Evolutionary conservation across 2,113 vertebrate species (phyloP).

Genomic region (Donacobius atricapilla): DNA sequence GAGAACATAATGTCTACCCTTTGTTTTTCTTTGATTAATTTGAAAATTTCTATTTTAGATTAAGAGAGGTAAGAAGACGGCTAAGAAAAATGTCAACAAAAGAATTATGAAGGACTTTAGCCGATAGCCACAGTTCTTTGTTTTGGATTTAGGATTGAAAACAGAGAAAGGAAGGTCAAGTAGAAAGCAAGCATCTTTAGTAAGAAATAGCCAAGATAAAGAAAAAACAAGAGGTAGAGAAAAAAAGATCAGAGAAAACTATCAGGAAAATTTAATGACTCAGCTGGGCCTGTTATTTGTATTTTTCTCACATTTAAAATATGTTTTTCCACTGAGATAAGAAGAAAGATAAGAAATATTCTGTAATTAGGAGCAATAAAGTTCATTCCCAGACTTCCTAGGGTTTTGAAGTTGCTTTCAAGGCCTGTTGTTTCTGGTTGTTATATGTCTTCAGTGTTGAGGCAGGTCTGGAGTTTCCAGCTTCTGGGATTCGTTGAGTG

Average conservation of each 20-base stretch:
- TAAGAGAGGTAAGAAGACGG: background rate
- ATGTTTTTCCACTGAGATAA: background rate
- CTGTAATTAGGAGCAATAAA: background rate
- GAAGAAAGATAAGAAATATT: background rate
- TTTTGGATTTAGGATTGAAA: background rate
- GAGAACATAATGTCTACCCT: background rate
- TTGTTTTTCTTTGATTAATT: background rate
- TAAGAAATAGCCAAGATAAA: background rate
- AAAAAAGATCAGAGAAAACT: background rate
- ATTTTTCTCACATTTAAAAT: background rate
- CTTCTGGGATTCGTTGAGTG: background rate
- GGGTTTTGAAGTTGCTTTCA: conserved; percentile 5
- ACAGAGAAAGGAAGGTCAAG: background rate
- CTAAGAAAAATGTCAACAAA: background rate
- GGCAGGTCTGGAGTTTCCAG: background rate
- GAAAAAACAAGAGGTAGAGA: background rate
- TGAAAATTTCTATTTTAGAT: background rate
- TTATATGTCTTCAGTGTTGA: background rate
- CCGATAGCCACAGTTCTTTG: background rate
- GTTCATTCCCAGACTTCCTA: background rate
- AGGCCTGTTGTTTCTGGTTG: background rate
- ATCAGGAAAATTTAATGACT: background rate
- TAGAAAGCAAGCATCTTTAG: background rate
- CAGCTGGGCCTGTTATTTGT: background rate
- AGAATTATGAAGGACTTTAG: background rate